Percentiles rank a stretch among this genome's conserved stretches.
These are phyloP conservation scores for Psittacus erithacus DNA, from an alignment of 2,113 vertebrate species.

Conservation along the genomic window DNA sequence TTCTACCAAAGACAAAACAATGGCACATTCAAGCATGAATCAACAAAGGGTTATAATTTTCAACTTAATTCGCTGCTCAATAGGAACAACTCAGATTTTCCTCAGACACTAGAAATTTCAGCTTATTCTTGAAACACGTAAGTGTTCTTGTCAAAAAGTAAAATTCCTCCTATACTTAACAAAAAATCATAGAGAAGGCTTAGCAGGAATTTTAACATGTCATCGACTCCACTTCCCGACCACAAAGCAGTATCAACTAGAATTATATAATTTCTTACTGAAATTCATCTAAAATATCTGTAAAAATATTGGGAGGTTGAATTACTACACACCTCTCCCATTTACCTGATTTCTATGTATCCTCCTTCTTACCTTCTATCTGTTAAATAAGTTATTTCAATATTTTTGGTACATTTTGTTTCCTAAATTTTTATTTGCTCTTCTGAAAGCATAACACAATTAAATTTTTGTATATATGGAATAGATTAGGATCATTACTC, in stretches of 20 bases:
- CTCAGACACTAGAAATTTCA: background rate
- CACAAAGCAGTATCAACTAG: background rate
- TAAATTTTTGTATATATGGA: background rate
- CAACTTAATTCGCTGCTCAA: background rate
- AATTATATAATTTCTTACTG: background rate
- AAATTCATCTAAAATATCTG: background rate
- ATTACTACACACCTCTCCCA: background rate
- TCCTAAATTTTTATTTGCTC: background rate
- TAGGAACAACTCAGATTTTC: background rate
- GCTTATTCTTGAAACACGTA: background rate
- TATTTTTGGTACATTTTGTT: background rate
- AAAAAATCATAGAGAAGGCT: background rate
- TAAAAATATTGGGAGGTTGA: background rate
- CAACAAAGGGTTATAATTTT: background rate
- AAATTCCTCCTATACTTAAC: background rate
- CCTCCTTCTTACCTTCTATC: background rate
- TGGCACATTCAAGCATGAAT: background rate
- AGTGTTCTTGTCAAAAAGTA: background rate
- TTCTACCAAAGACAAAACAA: background rate
- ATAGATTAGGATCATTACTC: background rate
- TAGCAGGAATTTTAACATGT: background rate
- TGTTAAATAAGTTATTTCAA: background rate
- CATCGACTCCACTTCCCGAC: background rate
- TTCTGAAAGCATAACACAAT: background rate
- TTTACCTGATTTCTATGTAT: background rate